Conservation (phyloP, 2,113 vertebrate genomes). For the Haemorhous mexicanus region DNA sequence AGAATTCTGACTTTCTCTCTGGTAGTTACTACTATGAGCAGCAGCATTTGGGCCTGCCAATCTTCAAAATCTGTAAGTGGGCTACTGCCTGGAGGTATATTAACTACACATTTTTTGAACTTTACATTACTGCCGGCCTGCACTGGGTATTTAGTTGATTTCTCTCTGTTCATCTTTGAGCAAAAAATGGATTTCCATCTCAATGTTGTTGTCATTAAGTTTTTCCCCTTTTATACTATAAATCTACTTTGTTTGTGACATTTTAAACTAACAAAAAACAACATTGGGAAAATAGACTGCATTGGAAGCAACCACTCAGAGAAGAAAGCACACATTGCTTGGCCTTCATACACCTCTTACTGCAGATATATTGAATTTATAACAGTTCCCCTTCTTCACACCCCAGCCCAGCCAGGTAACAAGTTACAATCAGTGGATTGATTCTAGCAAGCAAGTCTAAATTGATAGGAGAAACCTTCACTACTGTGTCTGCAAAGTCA, state of each 20-base stretch:
- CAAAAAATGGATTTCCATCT: not conserved
- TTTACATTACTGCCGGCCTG: not conserved
- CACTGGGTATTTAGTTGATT: not conserved
- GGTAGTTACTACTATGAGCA: not conserved
- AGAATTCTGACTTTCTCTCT: not conserved
- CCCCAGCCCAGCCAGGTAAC: not conserved
- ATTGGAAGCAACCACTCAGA: not conserved
- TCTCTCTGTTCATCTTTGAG: not conserved
- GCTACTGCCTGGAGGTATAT: not conserved
- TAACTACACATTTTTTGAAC: slow-evolving; percentile 1
- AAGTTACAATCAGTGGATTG: not conserved
- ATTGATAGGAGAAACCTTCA: not conserved
- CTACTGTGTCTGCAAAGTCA: not conserved
- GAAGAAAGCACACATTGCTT: not conserved
- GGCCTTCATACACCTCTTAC: not conserved
- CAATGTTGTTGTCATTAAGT: not conserved
- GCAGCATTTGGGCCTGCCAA: not conserved
- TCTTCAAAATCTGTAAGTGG: not conserved
- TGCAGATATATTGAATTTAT: not conserved
- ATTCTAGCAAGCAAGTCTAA: not conserved
- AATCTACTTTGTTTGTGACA: not conserved
- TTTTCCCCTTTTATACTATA: not conserved
- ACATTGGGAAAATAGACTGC: not conserved
- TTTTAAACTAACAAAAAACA: not conserved
- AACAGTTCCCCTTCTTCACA: not conserved